A percentile compares a stretch with the other conserved stretches of the same genome.
phyloP scores from a whole-genome alignment of 2,113 vertebrate species.

The Rynchops niger region DNA sequence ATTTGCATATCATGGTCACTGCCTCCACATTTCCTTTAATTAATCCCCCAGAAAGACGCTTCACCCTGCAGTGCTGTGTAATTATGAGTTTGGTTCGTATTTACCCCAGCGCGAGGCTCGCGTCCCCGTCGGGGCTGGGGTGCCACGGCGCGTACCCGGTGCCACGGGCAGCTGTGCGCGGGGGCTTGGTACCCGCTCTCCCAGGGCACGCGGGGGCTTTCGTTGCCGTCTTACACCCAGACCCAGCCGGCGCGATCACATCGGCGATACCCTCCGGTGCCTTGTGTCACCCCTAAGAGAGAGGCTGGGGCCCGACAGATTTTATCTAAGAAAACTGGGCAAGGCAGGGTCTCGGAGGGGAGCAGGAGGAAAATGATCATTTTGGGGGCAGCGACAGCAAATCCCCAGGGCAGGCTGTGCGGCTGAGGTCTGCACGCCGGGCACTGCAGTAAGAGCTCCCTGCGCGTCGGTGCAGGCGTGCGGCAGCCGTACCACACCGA shows the following conservation, averaged over 20 bases:
- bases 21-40: not conserved
- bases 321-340: not conserved
- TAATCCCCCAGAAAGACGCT: not conserved
- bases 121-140: fast-evolving
- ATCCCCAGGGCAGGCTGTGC: not conserved
- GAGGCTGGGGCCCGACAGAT: not conserved
- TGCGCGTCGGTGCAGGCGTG: fast-evolving
- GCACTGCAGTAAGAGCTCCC: not conserved
- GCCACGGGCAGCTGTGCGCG: not conserved
- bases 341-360: not conserved
- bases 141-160: fast-evolving
- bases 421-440: not conserved
- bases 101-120: fast-evolving
- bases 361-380: not conserved
- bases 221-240: fast-evolving
- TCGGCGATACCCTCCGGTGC: fast-evolving
- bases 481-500: fast-evolving
- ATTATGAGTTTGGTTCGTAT: fast-evolving
- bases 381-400: not conserved
- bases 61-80: fast-evolving
- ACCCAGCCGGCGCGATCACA: not conserved
- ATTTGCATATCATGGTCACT: not conserved
- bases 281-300: fast-evolving
- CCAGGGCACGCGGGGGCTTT: not conserved
- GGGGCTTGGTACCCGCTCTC: not conserved